These are phyloP conservation scores for Antechinus flavipes DNA, from an alignment of 2,113 vertebrate genomes.

Conservation along the genomic window DNA sequence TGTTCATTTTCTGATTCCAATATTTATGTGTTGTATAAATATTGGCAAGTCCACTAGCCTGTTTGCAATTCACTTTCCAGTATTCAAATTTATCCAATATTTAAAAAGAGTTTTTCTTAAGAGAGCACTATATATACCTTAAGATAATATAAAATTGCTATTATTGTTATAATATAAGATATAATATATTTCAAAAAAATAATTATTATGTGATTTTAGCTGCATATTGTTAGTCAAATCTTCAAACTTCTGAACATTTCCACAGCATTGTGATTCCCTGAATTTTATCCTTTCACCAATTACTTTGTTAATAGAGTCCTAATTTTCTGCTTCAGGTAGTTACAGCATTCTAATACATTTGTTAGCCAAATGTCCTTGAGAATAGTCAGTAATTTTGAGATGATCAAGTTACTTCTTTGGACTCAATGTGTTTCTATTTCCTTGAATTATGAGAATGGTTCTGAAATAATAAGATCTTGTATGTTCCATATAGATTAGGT, in stretches of 20 bases:
- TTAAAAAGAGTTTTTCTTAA: not conserved
- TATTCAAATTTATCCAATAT: not conserved
- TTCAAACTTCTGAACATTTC: not conserved
- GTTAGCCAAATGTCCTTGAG: slow-evolving; percentile 48
- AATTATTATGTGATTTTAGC: not conserved
- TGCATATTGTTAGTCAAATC: not conserved
- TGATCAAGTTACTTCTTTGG: slow-evolving; percentile 32
- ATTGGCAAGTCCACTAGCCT: not conserved
- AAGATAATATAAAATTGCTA: not conserved
- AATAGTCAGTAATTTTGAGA: slow-evolving; percentile 42
- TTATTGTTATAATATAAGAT: not conserved
- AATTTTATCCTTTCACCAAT: not conserved
- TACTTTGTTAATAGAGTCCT: slow-evolving; percentile 31
- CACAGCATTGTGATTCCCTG: not conserved
- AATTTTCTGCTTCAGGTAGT: slow-evolving; percentile 42
- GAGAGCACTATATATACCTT: not conserved
- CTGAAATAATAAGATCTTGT: not conserved
- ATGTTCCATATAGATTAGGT: not conserved
- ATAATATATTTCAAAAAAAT: not conserved
- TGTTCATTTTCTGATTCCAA: not conserved
- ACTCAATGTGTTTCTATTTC: slow-evolving; percentile 51
- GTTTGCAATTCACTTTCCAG: not conserved
- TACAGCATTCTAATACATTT: slow-evolving; percentile 45
- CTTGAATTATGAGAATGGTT: slow-evolving; percentile 8
- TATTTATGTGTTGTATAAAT: not conserved